Conservation (phyloP, 2,113 vertebrate species). For the Leucosticte australis region DNA sequence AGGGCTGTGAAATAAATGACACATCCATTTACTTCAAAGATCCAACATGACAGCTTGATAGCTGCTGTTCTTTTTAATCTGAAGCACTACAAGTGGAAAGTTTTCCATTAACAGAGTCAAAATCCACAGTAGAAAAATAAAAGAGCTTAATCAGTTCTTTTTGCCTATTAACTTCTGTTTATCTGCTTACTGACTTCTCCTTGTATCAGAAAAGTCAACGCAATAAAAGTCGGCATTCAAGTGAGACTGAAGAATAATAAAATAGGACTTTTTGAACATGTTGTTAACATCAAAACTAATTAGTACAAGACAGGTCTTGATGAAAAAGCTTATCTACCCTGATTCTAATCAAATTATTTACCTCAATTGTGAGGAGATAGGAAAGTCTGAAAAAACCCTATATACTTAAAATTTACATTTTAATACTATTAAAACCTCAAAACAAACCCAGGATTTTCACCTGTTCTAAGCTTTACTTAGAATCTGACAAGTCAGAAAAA, state of each 20-base stretch:
- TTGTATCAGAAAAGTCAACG: background rate
- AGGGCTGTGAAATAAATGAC: background rate
- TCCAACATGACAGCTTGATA: background rate
- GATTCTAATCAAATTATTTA: background rate
- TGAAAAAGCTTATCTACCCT: background rate
- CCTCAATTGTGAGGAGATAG: background rate
- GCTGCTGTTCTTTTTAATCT: background rate
- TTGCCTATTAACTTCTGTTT: background rate
- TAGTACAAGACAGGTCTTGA: background rate
- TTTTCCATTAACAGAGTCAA: background rate
- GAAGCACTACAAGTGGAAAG: background rate
- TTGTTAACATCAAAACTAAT: background rate
- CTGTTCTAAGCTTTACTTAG: background rate
- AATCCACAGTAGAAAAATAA: background rate
- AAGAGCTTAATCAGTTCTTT: background rate
- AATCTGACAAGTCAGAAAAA: background rate
- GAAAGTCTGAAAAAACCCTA: background rate
- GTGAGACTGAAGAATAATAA: background rate
- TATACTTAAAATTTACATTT: background rate
- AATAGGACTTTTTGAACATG: background rate
- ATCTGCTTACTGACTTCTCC: background rate
- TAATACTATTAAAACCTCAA: background rate
- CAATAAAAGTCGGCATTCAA: background rate
- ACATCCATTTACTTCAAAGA: background rate
- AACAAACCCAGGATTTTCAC: background rate